phyloP scores from a whole-genome alignment of 2,888 invertebrate genomes.

The Pseudoips prasinana region DNA sequence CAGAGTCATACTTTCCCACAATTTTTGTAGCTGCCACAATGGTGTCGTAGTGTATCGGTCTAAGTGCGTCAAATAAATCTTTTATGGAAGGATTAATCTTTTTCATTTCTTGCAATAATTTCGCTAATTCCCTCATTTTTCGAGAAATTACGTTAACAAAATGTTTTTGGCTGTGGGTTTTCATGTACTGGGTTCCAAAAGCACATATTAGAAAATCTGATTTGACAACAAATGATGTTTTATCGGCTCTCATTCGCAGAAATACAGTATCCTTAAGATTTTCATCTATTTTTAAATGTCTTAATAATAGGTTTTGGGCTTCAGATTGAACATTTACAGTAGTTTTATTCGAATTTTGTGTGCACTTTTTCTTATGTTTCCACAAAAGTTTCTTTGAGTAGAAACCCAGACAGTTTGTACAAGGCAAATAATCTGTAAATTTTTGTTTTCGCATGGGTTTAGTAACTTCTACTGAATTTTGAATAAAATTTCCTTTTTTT shows the following conservation, averaged over 20 bases:
- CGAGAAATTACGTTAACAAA: conserved; percentile 26
- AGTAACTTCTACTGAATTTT: conserved; percentile 23
- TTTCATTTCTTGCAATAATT: conserved; percentile 30
- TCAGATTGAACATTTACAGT: conserved; percentile 30
- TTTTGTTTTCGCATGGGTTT: conserved; percentile 29
- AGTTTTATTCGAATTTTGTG: conserved; percentile 7
- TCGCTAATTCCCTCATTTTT: conserved; percentile 35
- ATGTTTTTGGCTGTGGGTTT: conserved; percentile 29
- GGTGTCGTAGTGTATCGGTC: conserved; percentile 23
- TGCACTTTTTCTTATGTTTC: conserved; percentile 29
- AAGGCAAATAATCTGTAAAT: conserved; percentile 28
- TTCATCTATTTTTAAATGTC: conserved; percentile 34
- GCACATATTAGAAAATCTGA: conserved; percentile 23
- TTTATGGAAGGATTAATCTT: conserved; percentile 20
- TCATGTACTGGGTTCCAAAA: conserved; percentile 26
- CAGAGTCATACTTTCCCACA: conserved; percentile 20
- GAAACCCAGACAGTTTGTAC: conserved; percentile 27
- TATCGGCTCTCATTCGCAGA: conserved; percentile 26
- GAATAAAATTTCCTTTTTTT: conserved; percentile 34
- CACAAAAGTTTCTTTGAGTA: conserved; percentile 25
- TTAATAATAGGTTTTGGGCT: conserved; percentile 34
- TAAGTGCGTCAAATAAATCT: conserved; percentile 21
- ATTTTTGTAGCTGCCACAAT: conserved; percentile 24
- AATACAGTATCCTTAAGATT: conserved; percentile 35
- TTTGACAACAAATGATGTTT: conserved; percentile 29